These are phyloP conservation scores for Labroides dimidiatus DNA, from an alignment of 2,797 vertebrate species.

Conservation along the genomic window DNA sequence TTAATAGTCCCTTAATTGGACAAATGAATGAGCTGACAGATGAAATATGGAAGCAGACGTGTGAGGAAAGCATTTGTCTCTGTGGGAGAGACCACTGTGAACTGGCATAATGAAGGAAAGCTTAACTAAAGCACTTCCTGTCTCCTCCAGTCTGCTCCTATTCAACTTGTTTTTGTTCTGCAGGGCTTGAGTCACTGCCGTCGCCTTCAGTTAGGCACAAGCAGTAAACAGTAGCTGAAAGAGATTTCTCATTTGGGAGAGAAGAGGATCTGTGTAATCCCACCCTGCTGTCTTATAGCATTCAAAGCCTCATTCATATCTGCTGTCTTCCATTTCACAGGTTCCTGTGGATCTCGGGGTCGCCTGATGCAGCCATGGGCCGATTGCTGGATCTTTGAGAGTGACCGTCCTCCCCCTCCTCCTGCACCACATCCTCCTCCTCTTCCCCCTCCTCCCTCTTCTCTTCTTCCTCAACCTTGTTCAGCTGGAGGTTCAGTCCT, in stretches of 20 bases:
- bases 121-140: conserved; percentile 22
- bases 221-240: conserved; percentile 41
- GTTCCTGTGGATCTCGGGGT: conserved; percentile 54
- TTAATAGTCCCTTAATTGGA: conserved; percentile 81
- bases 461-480: conserved; percentile 5
- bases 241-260: conserved; percentile 41
- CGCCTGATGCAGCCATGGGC: conserved; percentile 59
- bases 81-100: conserved; percentile 62
- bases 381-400: conserved; percentile 61
- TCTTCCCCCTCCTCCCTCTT: conserved; percentile 12
- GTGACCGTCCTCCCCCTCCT: conserved; percentile 25
- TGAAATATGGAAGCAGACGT: conserved; percentile 72
- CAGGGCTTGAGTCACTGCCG: conserved; percentile 8
- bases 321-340: conserved; percentile 64
- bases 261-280: conserved; percentile 54
- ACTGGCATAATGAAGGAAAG: conserved; percentile 59
- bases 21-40: conserved; percentile 76
- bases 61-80: conserved; percentile 67
- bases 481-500: conserved; percentile 20
- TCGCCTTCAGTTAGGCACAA: conserved; percentile 36
- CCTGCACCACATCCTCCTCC: conserved; percentile 15
- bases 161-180: conserved; percentile 38
- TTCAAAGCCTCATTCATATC: conserved; percentile 47
- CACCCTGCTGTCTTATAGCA: conserved; percentile 50
- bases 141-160: conserved; percentile 34